Conservation (phyloP, 2,888 invertebrate genomes). For the Druceiella hillmani region DNA sequence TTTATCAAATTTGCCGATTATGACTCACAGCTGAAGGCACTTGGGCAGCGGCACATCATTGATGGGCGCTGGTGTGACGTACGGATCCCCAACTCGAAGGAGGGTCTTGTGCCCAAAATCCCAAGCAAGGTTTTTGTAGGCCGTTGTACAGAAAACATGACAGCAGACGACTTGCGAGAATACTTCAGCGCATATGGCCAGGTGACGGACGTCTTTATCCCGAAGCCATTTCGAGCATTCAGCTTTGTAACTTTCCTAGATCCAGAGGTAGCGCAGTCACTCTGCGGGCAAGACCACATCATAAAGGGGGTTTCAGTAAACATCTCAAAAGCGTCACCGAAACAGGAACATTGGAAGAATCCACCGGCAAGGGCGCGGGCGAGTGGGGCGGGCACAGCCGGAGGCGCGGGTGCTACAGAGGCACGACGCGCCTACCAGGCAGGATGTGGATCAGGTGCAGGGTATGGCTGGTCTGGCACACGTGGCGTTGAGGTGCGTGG, state of each 20-base stretch:
- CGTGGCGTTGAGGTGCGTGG: too few relatives aligned
- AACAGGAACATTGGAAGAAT: slow-evolving; percentile 52
- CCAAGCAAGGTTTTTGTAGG: slow-evolving; percentile 80
- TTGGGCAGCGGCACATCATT: slow-evolving; percentile 61
- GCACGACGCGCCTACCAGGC: slow-evolving; percentile 13
- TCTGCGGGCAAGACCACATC: slow-evolving; percentile 79
- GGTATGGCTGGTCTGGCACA: slow-evolving; percentile 43
- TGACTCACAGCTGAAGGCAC: slow-evolving; percentile 59
- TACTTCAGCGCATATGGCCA: slow-evolving; percentile 77
- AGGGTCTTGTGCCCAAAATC: slow-evolving; percentile 60
- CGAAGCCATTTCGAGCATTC: slow-evolving; percentile 77
- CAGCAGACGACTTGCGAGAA: slow-evolving; percentile 69
- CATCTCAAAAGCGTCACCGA: slow-evolving; percentile 83
- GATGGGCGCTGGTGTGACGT: slow-evolving; percentile 71
- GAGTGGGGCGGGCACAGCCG: slow-evolving; percentile 13
- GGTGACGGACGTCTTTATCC: slow-evolving; percentile 82
- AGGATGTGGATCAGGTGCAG: slow-evolving; percentile 32
- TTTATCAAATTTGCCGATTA: slow-evolving; percentile 64
- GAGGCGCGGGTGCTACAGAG: slow-evolving; percentile 13
- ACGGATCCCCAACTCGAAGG: slow-evolving; percentile 63
- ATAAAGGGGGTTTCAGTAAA: slow-evolving; percentile 82
- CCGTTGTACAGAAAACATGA: slow-evolving; percentile 74
- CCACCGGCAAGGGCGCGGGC: slow-evolving; percentile 10
- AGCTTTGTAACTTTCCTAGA: slow-evolving; percentile 81
- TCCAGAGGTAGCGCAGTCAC: slow-evolving; percentile 70